Evolutionary conservation across 2,113 vertebrate species (phyloP).

Genomic region (Podarcis muralis): DNA sequence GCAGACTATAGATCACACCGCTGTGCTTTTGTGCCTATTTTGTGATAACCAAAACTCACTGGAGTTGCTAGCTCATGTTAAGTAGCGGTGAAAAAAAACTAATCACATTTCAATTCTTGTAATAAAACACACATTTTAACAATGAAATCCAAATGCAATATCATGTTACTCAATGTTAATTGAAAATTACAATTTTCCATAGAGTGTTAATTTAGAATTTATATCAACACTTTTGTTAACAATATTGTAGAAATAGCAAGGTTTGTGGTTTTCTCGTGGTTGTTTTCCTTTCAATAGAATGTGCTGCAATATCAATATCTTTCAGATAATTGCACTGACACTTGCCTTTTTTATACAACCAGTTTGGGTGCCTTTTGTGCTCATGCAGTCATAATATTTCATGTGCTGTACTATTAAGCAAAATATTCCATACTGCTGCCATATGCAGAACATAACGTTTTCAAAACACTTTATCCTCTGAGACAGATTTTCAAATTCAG

Average conservation of each 20-base stretch:
- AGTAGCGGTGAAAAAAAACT: background rate
- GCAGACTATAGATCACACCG: background rate
- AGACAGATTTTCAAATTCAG: slow-evolving; percentile 10
- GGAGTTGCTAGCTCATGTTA: background rate
- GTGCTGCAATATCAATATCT: background rate
- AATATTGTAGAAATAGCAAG: background rate
- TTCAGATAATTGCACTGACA: background rate
- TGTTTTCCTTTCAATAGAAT: background rate
- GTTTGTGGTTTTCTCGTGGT: too few species aligned
- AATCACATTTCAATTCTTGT: slow-evolving; percentile 5
- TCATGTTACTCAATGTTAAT: background rate
- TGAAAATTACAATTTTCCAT: background rate
- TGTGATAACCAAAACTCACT: background rate
- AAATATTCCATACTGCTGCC: slow-evolving; percentile 1
- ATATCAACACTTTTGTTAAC: background rate
- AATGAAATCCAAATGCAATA: background rate
- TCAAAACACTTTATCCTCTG: slow-evolving; percentile 15
- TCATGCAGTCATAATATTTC: background rate
- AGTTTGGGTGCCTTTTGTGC: background rate
- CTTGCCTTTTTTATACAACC: background rate
- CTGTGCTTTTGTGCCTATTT: slow-evolving; percentile 2
- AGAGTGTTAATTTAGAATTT: background rate
- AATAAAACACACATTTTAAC: background rate
- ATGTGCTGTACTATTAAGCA: background rate
- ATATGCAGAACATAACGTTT: slow-evolving; percentile 20